Evolutionary conservation across 2,113 vertebrate genomes (phyloP).

Genomic region (Felis chaus): DNA sequence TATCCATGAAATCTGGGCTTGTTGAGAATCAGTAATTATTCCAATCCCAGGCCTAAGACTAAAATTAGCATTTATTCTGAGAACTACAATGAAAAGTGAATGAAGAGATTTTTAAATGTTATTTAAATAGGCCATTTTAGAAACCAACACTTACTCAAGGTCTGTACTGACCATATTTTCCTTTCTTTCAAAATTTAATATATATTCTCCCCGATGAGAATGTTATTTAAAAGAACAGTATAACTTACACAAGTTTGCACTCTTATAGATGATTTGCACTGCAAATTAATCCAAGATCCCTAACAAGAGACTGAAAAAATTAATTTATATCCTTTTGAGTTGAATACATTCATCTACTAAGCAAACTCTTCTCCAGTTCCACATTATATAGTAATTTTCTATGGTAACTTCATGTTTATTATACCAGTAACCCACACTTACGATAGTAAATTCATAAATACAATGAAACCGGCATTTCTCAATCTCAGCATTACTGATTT

Average conservation of each 20-base stretch:
- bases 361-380: not conserved
- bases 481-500: not conserved
- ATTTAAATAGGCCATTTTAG: not conserved
- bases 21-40: not conserved
- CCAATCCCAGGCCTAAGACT: not conserved
- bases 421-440: not conserved
- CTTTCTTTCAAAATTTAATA: not conserved
- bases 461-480: not conserved
- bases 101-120: not conserved
- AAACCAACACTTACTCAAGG: not conserved
- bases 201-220: not conserved
- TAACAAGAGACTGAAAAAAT: not conserved
- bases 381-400: not conserved
- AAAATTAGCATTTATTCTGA: not conserved
- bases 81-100: not conserved
- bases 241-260: not conserved
- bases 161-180: not conserved
- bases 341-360: slow-evolving; percentile 25
- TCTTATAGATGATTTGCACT: not conserved
- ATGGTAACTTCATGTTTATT: not conserved
- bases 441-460: not conserved
- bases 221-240: not conserved
- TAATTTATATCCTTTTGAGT: not conserved
- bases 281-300: not conserved
- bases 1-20: not conserved